Evolutionary conservation across 2,888 invertebrate species (phyloP), one percentile per base, ranked within the genome.

Genomic region (Plutella xylostella): DNA sequence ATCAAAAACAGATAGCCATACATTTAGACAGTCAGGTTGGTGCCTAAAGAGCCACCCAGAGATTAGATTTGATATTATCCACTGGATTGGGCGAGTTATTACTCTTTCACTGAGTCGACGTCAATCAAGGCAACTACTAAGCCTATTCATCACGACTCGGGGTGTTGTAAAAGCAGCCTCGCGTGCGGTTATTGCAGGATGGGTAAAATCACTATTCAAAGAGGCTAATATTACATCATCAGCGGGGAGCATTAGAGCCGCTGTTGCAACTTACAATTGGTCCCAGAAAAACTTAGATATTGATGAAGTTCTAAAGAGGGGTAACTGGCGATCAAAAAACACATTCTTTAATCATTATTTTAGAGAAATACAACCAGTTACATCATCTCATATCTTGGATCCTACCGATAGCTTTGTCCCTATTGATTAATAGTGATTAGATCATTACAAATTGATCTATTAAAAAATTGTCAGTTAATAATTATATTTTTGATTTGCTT

Each of bases 11-110:
- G 18, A 42, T 20, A 14, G 12, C 14, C 4, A 12, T 12, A 19
- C 12, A 11, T 42, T 18, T 14, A 28, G 41, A 17, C 41, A 41
- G 11, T 41, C 41, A 12, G 41, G 30, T 12, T 41, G 41, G 41
- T 11, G 7, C n/a, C 12, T 31, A 9, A 31, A 31, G 11, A n/a
- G 14, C n/a, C 4, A 33, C 14, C 11, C 33, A 5, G 9, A 7
- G 9, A 25, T 7, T 25, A 37, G 19, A 37, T 37, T 37, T 18
- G 19, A 37, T 19, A 11, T 37, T 12, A 18, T 19, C 1, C 19
- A 37, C 19, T 19, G 37, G 18, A 18, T 37, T 12, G 19, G 11
- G 2, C 19, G n/a, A n/a, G 17, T 37, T 11, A 37, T 19, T 11
- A 12, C 19, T 19, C 37, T 37, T 12, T 37, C 37, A 9, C 33